Evolutionary conservation across 1,140 invertebrate species (phyloP), one percentile per base, ranked within the genome.

Genomic region (Stratiolaelaps scimitus): DNA sequence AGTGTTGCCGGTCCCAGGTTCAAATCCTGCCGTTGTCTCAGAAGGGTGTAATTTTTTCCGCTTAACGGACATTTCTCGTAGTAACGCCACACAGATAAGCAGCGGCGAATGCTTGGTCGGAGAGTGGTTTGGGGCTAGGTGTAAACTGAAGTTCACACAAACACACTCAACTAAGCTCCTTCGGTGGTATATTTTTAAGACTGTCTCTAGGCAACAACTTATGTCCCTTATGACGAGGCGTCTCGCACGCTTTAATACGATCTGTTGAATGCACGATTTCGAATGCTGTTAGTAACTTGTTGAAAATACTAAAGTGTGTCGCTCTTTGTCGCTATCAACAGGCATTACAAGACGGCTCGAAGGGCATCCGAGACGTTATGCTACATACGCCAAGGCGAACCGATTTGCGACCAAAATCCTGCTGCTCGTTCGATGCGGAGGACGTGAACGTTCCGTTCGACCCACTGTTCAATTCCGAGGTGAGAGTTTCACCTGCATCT

Each of bases 381-480:
- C 53, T 29, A 29, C 53, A 60, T 17, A 60, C 53, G 26, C 26
- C 53, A 17, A 60, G 26, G 26, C 26, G 34, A 17, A 34, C 34
- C 53, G 34, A 23, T 60, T 13, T 60, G 15, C 53, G n/a, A 0
- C 53, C 53, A 34, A 26, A 60, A 34, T 60, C 26, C 23, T 60
- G 53, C 20, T 60, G 53, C 20, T 15, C 15, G 2, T 17, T 60
- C 26, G 23, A 60, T 23, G 26, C 23, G 1, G 26, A 34, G 53
- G 53, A 60, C 10, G 34, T 34, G 15, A 17, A 23, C 26, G 17
- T 60, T 15, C 1, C 15, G 23, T 29, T 60, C 26, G 53, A 60
- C 34, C 53, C 53, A 23, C 26, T 60, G 15, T 60, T 60, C 23
- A 34, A 34, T 4, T 26, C 53, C 34, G 53, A 60, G 53, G 53